Evolutionary conservation across 1,140 invertebrate species (phyloP), one percentile per base, ranked within the genome.

Genomic region (Notospermus geniculatus): DNA sequence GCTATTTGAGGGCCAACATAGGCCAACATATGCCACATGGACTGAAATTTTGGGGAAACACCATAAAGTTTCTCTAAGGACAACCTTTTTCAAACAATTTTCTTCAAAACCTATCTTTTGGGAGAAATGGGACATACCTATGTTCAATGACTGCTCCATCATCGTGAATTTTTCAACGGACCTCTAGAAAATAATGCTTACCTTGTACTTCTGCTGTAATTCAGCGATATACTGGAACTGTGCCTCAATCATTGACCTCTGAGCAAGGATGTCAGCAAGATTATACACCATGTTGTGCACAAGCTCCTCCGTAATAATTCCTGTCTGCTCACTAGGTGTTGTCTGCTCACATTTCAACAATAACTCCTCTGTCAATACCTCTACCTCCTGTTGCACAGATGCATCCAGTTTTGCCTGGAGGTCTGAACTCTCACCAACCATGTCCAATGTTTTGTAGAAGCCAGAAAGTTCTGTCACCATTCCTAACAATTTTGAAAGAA

Each of bases 201-300:
- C 32, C 32, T 36, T 36, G 32, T 36, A 36, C 15, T 36, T 36
- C 32, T 36, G 32, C 15, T 36, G 32, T 7, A 36, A 15, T 4
- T 36, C 32, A 36, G 32, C 4, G 32, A 36, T 36, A 15, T 36
- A 36, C 32, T 36, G 32, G 32, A 36, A 50, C 46, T 50, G 46
- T 4, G 46, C 46, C 46, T 19, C 46, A n/a, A 50, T 27, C 4
- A n/a, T n/a, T 23, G 46, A 19, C 9, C 46, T 50, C 46, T 50
- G 46, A 7, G 46, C 46, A 4, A 50, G 25, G 19, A 27, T 23
- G n/a, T 50, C 46, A 5, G 46, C 46, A 4, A 50, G 25, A n/a
- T 50, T 50, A n/a, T 50, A 50, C 46, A 50, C n/a, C 46, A 50
- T 50, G 9, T 19, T 50, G 19, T 19, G n/a, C 46, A 50, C n/a